Conservation (phyloP, 2,797 vertebrate genomes). For the Enteromius viviparus region DNA sequence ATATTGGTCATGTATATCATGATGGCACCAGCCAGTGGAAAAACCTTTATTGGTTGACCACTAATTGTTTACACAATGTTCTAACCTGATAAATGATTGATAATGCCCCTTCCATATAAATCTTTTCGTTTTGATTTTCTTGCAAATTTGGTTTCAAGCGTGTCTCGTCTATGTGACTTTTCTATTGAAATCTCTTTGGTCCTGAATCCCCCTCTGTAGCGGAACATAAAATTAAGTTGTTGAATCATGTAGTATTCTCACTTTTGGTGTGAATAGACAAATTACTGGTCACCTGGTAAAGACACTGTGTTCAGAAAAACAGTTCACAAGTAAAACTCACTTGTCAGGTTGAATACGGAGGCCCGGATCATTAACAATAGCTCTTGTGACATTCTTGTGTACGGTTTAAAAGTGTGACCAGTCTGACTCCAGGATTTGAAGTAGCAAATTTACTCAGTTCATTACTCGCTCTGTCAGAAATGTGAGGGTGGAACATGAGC, state of each 20-base stretch:
- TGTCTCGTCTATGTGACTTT: not conserved
- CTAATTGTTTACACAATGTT: not conserved
- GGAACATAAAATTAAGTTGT: not conserved
- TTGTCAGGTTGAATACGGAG: not conserved
- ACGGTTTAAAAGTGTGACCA: conserved; percentile 7
- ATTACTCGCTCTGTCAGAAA: conserved; percentile 37
- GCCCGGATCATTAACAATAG: not conserved
- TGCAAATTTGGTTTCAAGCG: too few species aligned
- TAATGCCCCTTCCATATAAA: not conserved
- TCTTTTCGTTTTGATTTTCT: not conserved
- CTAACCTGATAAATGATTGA: not conserved
- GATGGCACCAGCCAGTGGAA: not conserved
- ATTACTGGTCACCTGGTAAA: not conserved
- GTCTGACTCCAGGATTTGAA: not conserved
- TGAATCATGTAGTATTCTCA: not conserved
- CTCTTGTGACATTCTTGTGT: not conserved
- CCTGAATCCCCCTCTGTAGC: not conserved
- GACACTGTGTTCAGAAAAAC: not conserved
- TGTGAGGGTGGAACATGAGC: conserved; percentile 45
- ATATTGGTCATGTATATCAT: not conserved
- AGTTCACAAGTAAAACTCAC: not conserved
- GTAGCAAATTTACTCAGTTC: conserved; percentile 19
- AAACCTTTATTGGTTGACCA: not conserved
- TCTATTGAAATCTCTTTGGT: not conserved
- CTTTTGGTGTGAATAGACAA: not conserved